Conservation (phyloP, 2,113 vertebrate genomes). For the Microtus richardsoni region DNA sequence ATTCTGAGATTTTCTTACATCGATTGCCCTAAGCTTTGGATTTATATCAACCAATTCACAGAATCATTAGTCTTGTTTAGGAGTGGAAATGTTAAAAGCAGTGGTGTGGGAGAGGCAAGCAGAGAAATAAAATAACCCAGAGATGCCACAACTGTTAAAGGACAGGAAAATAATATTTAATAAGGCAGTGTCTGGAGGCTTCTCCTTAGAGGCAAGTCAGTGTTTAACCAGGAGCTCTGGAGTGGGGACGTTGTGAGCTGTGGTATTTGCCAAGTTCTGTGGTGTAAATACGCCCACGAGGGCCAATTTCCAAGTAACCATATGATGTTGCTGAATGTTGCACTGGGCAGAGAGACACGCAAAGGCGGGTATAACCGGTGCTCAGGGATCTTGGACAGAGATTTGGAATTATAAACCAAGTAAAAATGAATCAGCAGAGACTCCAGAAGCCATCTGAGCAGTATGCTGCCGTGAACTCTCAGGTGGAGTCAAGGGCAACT, state of each 20-base stretch:
- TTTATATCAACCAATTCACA: not conserved
- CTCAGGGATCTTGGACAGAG: not conserved
- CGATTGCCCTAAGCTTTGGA: not conserved
- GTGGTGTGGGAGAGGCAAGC: not conserved
- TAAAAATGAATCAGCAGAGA: not conserved
- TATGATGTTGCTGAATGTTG: not conserved
- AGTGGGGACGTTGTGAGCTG: not conserved
- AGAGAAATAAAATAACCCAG: slow-evolving; percentile 29
- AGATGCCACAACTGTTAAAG: not conserved
- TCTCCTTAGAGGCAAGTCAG: not conserved
- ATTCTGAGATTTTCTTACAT: slow-evolving; percentile 1
- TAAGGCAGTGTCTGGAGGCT: not conserved
- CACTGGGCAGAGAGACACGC: not conserved
- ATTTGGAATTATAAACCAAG: not conserved
- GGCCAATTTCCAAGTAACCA: not conserved
- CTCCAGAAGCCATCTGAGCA: not conserved
- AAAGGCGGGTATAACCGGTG: not conserved
- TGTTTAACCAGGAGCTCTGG: not conserved
- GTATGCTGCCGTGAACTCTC: not conserved
- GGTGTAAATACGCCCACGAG: not conserved
- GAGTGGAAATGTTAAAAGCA: not conserved
- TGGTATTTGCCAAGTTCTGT: not conserved
- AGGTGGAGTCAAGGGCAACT: not conserved
- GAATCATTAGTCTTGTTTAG: not conserved
- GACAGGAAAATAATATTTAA: slow-evolving; percentile 34